phyloP scores from a whole-genome alignment of 2,113 vertebrate species.

The Scatophagus argus region DNA sequence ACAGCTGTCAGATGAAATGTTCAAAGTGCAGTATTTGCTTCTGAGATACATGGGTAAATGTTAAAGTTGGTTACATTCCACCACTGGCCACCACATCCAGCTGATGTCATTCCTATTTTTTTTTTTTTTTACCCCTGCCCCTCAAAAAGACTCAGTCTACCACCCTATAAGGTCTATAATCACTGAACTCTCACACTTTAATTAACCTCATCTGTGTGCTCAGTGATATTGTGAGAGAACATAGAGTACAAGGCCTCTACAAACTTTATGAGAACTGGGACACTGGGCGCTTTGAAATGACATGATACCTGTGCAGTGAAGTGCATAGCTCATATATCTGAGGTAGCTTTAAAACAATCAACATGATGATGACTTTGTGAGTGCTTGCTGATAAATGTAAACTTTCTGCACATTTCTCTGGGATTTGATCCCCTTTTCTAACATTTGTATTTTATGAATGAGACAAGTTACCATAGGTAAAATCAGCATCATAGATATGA shows the following conservation, averaged over 20 bases:
- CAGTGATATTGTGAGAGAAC: constrained; percentile 8
- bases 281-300: not conserved
- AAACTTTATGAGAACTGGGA: not conserved
- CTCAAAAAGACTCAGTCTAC: not conserved
- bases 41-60: too few species aligned
- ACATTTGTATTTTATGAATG: not conserved
- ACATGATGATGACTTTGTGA: not conserved
- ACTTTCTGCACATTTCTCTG: not conserved
- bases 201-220: constrained; percentile 40
- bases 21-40: too few species aligned
- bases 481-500: not conserved
- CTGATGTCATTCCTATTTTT: not conserved
- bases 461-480: not conserved
- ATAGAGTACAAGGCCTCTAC: not conserved
- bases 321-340: not conserved
- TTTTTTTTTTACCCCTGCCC: not conserved
- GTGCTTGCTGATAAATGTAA: not conserved
- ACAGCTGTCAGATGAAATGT: too few species aligned
- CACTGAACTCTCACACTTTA: constrained; percentile 13
- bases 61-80: too few species aligned
- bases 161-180: not conserved
- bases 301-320: not conserved
- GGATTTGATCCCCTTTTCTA: not conserved
- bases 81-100: not conserved
- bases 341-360: not conserved